phyloP scores from a whole-genome alignment of 2,888 invertebrate species.

The Dysmachus trigonus region DNA sequence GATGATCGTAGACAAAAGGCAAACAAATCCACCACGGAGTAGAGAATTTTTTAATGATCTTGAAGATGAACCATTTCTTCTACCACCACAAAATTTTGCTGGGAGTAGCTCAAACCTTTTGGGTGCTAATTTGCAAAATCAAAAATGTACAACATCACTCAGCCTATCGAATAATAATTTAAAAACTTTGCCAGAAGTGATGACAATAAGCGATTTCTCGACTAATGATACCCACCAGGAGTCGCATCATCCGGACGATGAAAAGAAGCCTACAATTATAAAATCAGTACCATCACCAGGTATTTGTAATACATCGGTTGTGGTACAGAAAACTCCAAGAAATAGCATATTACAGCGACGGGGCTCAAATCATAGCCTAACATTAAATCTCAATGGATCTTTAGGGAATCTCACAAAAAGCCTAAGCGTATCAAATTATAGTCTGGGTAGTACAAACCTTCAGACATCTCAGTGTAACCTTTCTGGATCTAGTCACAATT shows the following conservation, averaged over 20 bases:
- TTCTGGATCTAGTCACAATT: slow-evolving; percentile 52
- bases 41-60: neutral
- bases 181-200: slow-evolving; percentile 76
- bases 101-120: slow-evolving; percentile 52
- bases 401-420: slow-evolving; percentile 63
- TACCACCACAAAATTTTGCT: neutral
- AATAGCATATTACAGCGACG: slow-evolving; percentile 67
- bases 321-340: slow-evolving; percentile 53
- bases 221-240: neutral
- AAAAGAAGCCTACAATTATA: neutral
- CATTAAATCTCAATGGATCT: slow-evolving; percentile 68
- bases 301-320: neutral
- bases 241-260: slow-evolving; percentile 5
- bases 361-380: slow-evolving; percentile 71
- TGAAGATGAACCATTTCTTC: neutral
- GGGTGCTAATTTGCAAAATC: slow-evolving; percentile 70
- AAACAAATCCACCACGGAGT: neutral
- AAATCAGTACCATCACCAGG: slow-evolving; percentile 55
- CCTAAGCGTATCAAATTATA: slow-evolving; percentile 66
- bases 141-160: slow-evolving; percentile 68
- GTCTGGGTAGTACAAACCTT: slow-evolving; percentile 52
- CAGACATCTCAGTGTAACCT: slow-evolving; percentile 64
- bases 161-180: slow-evolving; percentile 76
- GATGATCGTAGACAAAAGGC: slow-evolving; percentile 43
- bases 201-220: slow-evolving; percentile 72